phyloP scores from a whole-genome alignment of 1,140 invertebrate species.

The Parapsyche elsis region DNA sequence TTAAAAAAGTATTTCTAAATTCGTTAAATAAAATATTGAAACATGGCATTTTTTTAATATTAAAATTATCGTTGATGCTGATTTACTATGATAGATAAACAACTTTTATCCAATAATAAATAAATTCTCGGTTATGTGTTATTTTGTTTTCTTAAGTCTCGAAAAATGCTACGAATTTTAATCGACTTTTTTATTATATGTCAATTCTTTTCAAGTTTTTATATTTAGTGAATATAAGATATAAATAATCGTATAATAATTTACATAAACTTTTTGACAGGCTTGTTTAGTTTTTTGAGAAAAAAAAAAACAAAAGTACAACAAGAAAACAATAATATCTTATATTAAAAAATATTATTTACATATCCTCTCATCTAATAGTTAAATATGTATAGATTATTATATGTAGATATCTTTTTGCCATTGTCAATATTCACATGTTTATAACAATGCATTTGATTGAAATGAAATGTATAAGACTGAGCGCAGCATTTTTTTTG shows the following conservation, averaged over 20 bases:
- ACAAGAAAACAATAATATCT: constrained; percentile 17
- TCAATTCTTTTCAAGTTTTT: neutral
- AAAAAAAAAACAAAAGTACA: constrained; percentile 22
- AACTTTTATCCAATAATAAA: too few relatives aligned
- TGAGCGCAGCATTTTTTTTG: constrained; percentile 49
- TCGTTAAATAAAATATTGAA: neutral
- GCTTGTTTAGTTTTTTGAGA: neutral
- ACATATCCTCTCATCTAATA: neutral
- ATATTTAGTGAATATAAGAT: neutral
- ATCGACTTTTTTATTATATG: neutral
- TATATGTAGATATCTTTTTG: constrained; percentile 9
- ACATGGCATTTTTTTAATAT: neutral
- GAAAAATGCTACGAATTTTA: neutral
- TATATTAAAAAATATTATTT: neutral
- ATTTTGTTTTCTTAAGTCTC: too few relatives aligned
- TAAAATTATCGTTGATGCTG: neutral
- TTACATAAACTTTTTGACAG: neutral
- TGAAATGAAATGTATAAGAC: constrained; percentile 50
- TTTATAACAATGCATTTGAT: constrained; percentile 4
- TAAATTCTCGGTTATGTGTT: too few relatives aligned
- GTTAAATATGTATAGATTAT: constrained; percentile 1
- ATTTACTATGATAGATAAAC: too few relatives aligned
- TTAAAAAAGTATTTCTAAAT: neutral
- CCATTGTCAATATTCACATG: constrained; percentile 10
- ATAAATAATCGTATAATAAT: too few relatives aligned